These are phyloP conservation scores for Fulica atra DNA, from an alignment of 2,113 vertebrate species.

Conservation along the genomic window DNA sequence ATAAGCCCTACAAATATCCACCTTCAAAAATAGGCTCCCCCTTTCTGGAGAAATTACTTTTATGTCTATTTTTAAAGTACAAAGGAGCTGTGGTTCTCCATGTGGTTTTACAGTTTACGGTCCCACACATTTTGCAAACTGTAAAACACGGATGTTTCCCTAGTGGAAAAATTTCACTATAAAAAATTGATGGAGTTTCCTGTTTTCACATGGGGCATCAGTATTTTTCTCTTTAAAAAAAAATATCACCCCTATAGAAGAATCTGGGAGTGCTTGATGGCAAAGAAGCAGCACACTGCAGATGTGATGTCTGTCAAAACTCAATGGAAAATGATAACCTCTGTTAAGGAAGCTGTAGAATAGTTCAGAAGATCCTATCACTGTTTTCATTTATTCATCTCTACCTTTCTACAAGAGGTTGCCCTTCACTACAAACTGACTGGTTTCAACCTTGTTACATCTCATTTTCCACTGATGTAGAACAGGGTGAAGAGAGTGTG, in stretches of 20 bases:
- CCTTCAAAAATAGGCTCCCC: conserved; percentile 33
- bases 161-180: conserved; percentile 53
- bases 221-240: conserved; percentile 30
- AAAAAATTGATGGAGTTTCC: conserved; percentile 59
- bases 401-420: background rate
- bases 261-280: background rate
- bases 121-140: conserved; percentile 60
- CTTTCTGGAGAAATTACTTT: conserved; percentile 60
- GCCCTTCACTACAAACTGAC: background rate
- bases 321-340: background rate
- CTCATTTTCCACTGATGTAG: background rate
- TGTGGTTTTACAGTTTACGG: conserved; percentile 49
- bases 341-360: background rate
- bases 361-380: background rate
- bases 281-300: background rate
- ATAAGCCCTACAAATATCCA: conserved; percentile 41
- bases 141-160: conserved; percentile 59
- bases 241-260: conserved; percentile 9
- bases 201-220: conserved; percentile 52
- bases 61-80: conserved; percentile 63
- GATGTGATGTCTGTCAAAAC: background rate
- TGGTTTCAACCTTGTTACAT: background rate
- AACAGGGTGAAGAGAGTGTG: background rate
- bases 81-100: conserved; percentile 53
- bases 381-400: background rate